Conservation (phyloP, 92 coral and sea anemone genomes). For the Nematostella vectensis region DNA sequence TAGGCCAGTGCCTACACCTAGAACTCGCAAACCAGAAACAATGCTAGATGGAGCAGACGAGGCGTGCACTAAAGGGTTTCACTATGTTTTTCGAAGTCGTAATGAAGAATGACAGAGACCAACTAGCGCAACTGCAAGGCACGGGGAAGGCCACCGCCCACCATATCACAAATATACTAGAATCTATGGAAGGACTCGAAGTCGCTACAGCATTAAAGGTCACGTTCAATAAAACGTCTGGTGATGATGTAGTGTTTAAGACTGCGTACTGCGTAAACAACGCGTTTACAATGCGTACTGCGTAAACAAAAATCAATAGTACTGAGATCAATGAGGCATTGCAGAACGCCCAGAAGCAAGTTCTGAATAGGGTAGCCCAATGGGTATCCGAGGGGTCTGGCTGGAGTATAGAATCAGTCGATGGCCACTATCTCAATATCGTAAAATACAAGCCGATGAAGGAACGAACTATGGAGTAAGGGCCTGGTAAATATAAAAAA, state of each 20-base stretch:
- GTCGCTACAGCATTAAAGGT: not conserved
- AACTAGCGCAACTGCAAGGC: not conserved
- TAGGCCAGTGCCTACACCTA: not conserved
- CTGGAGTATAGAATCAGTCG: conserved; percentile 10
- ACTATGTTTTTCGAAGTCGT: not conserved
- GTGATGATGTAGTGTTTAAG: not conserved
- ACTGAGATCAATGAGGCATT: not conserved
- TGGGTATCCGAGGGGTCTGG: conserved; percentile 27
- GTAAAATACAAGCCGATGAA: conserved; percentile 11
- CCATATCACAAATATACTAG: not conserved
- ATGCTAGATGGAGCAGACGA: not conserved
- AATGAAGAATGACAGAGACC: not conserved
- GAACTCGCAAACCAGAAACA: not conserved
- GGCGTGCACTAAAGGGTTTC: not conserved
- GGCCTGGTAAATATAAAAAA: conserved; percentile 23
- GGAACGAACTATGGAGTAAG: not conserved
- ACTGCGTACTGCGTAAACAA: not conserved
- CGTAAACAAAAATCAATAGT: not conserved
- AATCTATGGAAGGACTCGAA: not conserved
- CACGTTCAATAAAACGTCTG: not conserved
- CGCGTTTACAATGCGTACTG: too few relatives aligned
- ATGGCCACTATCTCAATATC: conserved; percentile 3
- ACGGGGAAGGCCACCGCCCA: not conserved
- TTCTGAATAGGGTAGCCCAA: conserved; percentile 1
- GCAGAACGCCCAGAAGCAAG: conserved; percentile 3